Base-by-base conservation (phyloP, 2,797 vertebrate genomes). In the Sebastes taczanowskii region DNA sequence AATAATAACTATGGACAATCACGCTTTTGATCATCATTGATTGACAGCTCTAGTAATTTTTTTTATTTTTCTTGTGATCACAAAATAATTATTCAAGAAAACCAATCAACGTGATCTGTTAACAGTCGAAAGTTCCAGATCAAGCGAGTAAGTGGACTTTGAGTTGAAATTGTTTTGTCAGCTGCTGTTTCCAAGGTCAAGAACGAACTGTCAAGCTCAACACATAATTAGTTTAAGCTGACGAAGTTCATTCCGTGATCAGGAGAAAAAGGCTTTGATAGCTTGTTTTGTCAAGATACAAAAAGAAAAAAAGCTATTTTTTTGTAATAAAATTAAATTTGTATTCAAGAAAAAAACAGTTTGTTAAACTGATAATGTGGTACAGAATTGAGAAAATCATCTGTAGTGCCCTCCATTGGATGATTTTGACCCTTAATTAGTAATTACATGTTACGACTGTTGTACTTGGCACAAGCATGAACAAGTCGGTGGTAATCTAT, bases 401-500 rank as follows among this genome's bases (percentile, higher is more conserved):
- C 55, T 55, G 2, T 7, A 25, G 22, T 52, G 27, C 25, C 46
- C 22, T 30, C 6, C 20, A 23, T 29, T 29, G 52, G 67, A 35
- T 20, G 55, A 18, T 14, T 80, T 22, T 20, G 69, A 62, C 52
- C n/a, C 25, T 38, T 60, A 75, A 58, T 30, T 66, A 27, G 2
- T 52, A 6, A 62, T 30, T n/a, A 20, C 34, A 35, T 30, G 63
- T 71, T 38, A 46, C 6, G 27, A 18, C 32, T 72, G 38, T 23
- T 46, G 34, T 3, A 63, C 18, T 59, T 27, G 70, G 81, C 60
- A 78, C 76, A 61, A 52, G 82, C 62, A 74, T 65, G 77, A 30
- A 23, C 78, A 80, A 35, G 80, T 75, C 80, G 69, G 71, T 30
- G 22, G 58, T 66, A 74, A 89, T 87, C 72, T 71, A 62, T 55